phyloP scores from a whole-genome alignment of 2,797 vertebrate genomes.

The Gymnothorax javanicus region DNA sequence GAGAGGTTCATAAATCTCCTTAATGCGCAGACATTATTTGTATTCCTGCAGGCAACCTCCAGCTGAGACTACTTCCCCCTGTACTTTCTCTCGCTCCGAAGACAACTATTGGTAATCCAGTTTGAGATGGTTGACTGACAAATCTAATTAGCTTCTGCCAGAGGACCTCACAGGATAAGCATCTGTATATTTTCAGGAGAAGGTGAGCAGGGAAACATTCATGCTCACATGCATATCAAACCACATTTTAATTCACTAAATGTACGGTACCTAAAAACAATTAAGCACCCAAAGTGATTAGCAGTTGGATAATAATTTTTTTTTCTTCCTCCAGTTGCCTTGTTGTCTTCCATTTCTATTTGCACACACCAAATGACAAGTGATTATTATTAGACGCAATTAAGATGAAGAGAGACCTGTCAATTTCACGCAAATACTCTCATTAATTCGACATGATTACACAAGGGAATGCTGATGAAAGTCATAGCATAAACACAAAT shows the following conservation, averaged over 20 bases:
- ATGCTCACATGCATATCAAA: conserved; percentile 1
- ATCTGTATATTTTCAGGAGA: conserved; percentile 12
- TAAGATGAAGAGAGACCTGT: background rate
- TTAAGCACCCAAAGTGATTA: background rate
- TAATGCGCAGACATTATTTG: conserved; percentile 34
- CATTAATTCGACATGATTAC: background rate
- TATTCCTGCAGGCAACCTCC: conserved; percentile 34
- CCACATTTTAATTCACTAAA: background rate
- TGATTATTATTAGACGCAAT: background rate
- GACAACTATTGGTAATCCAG: conserved; percentile 30
- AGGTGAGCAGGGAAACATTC: background rate
- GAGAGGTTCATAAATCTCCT: conserved; percentile 26
- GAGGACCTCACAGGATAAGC: conserved; percentile 32
- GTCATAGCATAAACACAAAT: too few relatives aligned
- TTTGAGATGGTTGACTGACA: conserved; percentile 42
- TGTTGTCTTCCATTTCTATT: background rate
- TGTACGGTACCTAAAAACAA: background rate
- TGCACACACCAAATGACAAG: background rate
- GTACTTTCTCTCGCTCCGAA: conserved; percentile 18
- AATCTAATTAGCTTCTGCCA: conserved; percentile 40
- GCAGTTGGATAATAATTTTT: background rate
- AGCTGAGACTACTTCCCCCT: conserved; percentile 6
- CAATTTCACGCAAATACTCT: background rate
- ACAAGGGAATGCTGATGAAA: too few relatives aligned
- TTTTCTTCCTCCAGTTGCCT: background rate